These are phyloP conservation scores for Riptortus pedestris DNA, from an alignment of 1,140 invertebrate species.

Conservation along the genomic window DNA sequence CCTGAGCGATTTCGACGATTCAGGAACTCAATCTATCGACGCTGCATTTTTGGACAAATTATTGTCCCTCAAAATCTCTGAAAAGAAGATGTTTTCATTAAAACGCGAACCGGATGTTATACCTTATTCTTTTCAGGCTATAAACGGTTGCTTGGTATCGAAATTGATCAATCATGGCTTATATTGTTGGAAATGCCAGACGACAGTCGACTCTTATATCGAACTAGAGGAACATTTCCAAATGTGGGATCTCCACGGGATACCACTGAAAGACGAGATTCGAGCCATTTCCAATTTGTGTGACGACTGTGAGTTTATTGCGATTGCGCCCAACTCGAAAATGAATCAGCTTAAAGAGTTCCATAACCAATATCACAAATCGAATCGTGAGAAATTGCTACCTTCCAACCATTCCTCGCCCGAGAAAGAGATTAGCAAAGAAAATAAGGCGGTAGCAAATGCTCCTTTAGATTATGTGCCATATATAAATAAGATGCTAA, in stretches of 20 bases:
- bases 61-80: background rate
- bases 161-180: background rate
- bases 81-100: too few species aligned
- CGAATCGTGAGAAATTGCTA: too few species aligned
- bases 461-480: background rate
- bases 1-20: too few species aligned
- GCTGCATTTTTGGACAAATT: background rate
- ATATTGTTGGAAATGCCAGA: background rate
- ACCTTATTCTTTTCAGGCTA: background rate
- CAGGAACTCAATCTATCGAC: background rate
- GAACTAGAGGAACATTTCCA: background rate
- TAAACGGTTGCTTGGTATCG: background rate
- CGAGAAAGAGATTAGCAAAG: background rate
- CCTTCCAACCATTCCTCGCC: background rate
- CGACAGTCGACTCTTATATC: background rate
- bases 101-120: too few species aligned
- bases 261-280: background rate
- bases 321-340: background rate
- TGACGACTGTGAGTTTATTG: background rate
- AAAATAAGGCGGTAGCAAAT: background rate
- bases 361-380: background rate
- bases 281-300: background rate
- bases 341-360: background rate
- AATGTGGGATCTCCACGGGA: background rate
- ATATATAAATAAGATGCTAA: background rate